phyloP scores from a whole-genome alignment of 1,140 invertebrate genomes.

The Aphaenogaster rudis region DNA sequence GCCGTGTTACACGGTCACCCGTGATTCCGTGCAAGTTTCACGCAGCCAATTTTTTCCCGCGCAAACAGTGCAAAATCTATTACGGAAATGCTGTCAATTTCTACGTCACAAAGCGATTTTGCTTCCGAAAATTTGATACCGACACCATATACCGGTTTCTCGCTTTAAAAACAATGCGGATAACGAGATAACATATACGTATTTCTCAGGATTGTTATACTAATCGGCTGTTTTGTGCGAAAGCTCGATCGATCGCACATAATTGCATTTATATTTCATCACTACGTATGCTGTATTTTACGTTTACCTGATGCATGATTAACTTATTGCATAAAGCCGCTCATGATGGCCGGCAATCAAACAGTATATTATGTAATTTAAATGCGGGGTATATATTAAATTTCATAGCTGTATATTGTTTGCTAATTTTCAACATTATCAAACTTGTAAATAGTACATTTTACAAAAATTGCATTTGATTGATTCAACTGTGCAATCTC shows the following conservation, averaged over 20 bases:
- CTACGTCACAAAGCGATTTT: slow-evolving; percentile 15
- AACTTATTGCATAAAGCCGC: slow-evolving; percentile 13
- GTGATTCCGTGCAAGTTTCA: slow-evolving; percentile 5
- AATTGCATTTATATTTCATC: slow-evolving; percentile 51
- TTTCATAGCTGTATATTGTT: not conserved
- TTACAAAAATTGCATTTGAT: not conserved
- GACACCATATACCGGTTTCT: not conserved
- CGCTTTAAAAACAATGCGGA: not conserved
- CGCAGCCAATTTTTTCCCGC: slow-evolving; percentile 41
- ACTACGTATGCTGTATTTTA: slow-evolving; percentile 20
- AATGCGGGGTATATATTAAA: slow-evolving; percentile 1
- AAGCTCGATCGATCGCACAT: not conserved
- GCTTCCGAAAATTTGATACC: slow-evolving; percentile 10
- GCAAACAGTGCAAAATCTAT: slow-evolving; percentile 39
- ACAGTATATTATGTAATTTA: slow-evolving; percentile 18
- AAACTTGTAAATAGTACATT: not conserved
- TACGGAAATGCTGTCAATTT: not conserved
- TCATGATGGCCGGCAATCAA: slow-evolving; percentile 7
- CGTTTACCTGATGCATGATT: slow-evolving; percentile 35
- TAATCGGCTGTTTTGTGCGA: not conserved
- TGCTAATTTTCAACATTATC: not conserved
- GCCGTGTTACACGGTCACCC: slow-evolving; percentile 1
- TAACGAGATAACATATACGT: not conserved
- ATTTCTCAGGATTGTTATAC: not conserved
- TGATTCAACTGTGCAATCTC: not conserved